These are phyloP conservation scores for Trichopria drosophilae DNA, from an alignment of 2,888 invertebrate genomes.

Conservation along the genomic window DNA sequence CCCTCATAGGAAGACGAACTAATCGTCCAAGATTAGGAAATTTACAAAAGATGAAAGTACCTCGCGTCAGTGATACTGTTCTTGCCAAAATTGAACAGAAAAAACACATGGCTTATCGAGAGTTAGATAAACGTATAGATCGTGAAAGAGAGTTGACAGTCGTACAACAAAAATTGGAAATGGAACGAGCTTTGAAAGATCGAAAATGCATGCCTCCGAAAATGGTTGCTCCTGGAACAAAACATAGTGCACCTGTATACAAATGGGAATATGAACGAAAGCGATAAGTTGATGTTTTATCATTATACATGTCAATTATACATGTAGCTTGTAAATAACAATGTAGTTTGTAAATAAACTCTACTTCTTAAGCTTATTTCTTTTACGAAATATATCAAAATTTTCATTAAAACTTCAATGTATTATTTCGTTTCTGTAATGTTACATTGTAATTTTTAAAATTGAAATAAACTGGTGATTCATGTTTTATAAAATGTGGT, in stretches of 20 bases:
- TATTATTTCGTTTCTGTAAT: too few species aligned
- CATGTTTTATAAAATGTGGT: too few species aligned
- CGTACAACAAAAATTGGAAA: conserved; percentile 77
- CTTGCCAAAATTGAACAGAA: conserved; percentile 63
- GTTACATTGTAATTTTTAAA: too few species aligned
- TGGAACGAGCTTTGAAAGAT: conserved; percentile 70
- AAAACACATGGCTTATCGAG: conserved; percentile 70
- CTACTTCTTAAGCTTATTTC: too few species aligned
- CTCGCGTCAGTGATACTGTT: conserved; percentile 63
- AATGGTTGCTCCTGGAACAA: conserved; percentile 66
- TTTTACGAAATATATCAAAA: too few species aligned
- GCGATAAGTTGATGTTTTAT: too few species aligned
- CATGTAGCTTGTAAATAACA: too few species aligned
- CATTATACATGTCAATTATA: too few species aligned
- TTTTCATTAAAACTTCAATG: too few species aligned
- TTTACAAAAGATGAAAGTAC: conserved; percentile 63
- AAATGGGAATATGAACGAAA: conserved; percentile 82
- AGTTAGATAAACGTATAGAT: conserved; percentile 74
- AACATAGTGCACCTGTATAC: conserved; percentile 73
- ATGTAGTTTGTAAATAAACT: too few species aligned
- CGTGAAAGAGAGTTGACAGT: conserved; percentile 76
- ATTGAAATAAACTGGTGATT: too few species aligned
- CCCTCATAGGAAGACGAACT: conserved; percentile 68
- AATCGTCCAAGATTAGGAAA: conserved; percentile 70
- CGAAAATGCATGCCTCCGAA: conserved; percentile 68